These are phyloP conservation scores for Paramormyrops hopkinsi DNA, from an alignment of 2,797 vertebrate genomes.

Conservation along the genomic window DNA sequence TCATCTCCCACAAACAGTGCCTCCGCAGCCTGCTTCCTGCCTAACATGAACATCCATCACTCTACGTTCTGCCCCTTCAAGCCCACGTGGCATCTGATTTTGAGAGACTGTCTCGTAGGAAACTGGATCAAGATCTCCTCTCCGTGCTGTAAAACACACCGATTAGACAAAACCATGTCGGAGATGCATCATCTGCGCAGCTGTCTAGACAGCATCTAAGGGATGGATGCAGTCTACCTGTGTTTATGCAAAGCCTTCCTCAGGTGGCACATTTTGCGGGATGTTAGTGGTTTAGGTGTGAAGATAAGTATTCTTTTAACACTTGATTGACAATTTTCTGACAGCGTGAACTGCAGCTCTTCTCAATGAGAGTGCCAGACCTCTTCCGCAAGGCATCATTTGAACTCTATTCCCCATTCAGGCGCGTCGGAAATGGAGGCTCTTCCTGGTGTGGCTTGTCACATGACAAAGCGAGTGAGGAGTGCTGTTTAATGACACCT, in stretches of 20 bases:
- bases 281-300: neutral
- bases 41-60: conserved; percentile 1
- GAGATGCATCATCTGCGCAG: neutral
- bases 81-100: neutral
- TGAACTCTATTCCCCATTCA: neutral
- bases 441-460: neutral
- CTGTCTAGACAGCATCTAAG: neutral
- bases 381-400: neutral
- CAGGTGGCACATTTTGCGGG: neutral
- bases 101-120: neutral
- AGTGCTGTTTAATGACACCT: neutral
- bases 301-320: neutral
- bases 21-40: neutral
- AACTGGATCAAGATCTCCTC: neutral
- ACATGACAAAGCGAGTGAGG: neutral
- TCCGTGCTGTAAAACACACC: neutral
- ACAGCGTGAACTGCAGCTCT: neutral
- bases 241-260: neutral
- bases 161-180: neutral
- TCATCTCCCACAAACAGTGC: conserved; percentile 44
- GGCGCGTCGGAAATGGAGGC: neutral
- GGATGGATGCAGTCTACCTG: neutral
- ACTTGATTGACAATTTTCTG: neutral
- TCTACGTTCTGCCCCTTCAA: neutral
- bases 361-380: neutral